Evolutionary conservation across 1,140 invertebrate species (phyloP).

Genomic region (Matsumurasca onukii): DNA sequence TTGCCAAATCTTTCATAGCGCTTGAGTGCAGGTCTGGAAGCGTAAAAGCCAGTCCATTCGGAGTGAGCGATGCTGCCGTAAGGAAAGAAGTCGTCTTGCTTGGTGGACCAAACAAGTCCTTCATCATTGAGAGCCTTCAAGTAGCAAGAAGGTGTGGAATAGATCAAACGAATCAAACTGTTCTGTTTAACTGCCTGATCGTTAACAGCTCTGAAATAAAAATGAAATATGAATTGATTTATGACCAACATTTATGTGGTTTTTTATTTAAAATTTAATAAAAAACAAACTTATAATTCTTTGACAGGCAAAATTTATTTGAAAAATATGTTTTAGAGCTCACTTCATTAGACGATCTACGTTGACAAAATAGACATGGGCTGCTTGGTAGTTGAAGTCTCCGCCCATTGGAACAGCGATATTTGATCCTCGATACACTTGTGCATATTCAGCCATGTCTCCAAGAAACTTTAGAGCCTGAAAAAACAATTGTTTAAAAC

Average conservation of each 20-base stretch:
- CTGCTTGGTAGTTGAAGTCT: slow-evolving; percentile 65
- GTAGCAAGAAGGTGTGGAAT: slow-evolving; percentile 95
- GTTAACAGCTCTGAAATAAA: slow-evolving; percentile 60
- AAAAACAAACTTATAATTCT: no score
- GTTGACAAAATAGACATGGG: slow-evolving; percentile 60
- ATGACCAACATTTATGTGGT: no score
- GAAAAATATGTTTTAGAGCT: no score
- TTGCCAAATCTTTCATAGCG: slow-evolving; percentile 76
- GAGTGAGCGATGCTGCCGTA: slow-evolving; percentile 83
- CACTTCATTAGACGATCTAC: slow-evolving; percentile 58
- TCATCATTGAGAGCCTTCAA: slow-evolving; percentile 75
- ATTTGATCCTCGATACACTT: slow-evolving; percentile 47
- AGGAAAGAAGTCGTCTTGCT: slow-evolving; percentile 87
- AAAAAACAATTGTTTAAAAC: no score
- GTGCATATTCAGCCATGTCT: background rate
- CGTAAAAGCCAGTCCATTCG: slow-evolving; percentile 96
- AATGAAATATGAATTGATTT: no score
- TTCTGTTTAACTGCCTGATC: slow-evolving; percentile 56
- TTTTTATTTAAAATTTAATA: no score
- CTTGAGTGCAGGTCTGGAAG: slow-evolving; percentile 83
- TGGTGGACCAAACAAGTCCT: slow-evolving; percentile 64
- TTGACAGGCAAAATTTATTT: no score
- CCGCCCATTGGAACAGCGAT: slow-evolving; percentile 64
- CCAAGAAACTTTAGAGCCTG: background rate
- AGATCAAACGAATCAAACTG: slow-evolving; percentile 74